Base-by-base conservation (phyloP, 1,140 invertebrate species). In the Tachypleus tridentatus region DNA sequence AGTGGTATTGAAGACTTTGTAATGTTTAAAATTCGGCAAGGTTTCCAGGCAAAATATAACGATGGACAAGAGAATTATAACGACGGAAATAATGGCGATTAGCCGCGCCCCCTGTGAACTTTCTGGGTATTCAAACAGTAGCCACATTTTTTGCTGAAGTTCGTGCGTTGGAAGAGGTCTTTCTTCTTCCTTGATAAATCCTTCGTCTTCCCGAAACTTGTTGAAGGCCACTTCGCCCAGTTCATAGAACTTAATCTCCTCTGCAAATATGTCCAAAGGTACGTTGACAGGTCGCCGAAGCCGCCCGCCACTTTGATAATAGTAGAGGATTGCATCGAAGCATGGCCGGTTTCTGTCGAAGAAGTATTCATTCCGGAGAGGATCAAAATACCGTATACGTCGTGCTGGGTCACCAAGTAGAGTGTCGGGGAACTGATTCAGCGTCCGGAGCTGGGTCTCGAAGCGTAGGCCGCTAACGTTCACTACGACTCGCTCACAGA, bases 41-140 rank as follows among this genome's bases (percentile, higher is more conserved):
- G 97, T 99, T 82, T 99, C 97, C 80, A 98, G 84, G 82, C 97
- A 99, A 84, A 99, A 99, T 78, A 98, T 98, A 77, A 99, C 94
- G 81, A 99, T 99, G 73, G 96, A 98, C 70, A 99, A 85, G 70
- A 95, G 85, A 80, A 99, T 99, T 76, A 99, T 93, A 82, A 97
- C 90, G 74, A 99, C 95, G 74, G 96, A 98, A 78, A 99, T 97
- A 81, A 99, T 98, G 77, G 97, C 97, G 78, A 99, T 93, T 71
- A 99, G 88, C 73, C 97, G 86, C 72, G 97, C 97, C 74, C 92
- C 91, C 80, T 97, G 93, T 73, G 96, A 98, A 80, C 93, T 97
- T 83, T 99, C 97, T 68, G 97, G 96, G 82, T 98, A 98, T 82
- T 99, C 96, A 83, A 99, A 98, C 74, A 98, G 82, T 79, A 98